Conservation (phyloP, 2,797 vertebrate species). For the Champsocephalus gunnari region DNA sequence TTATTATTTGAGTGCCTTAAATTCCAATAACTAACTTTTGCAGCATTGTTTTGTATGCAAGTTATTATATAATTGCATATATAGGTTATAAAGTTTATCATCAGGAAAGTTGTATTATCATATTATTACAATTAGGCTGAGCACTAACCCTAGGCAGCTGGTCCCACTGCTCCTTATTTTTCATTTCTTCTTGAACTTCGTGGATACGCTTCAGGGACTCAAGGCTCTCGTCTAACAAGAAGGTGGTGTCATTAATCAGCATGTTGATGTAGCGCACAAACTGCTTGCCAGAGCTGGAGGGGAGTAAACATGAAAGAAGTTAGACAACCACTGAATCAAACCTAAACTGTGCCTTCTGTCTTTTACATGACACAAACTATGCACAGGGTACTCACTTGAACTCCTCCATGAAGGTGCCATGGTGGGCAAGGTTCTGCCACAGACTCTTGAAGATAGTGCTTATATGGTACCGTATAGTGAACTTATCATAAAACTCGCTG, state of each 20-base stretch:
- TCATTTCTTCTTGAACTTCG: constrained; percentile 99
- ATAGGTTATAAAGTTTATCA: too few relatives aligned
- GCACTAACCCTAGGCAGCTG: constrained; percentile 93
- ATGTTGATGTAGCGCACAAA: constrained; percentile 99
- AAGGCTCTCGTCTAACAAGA: constrained; percentile 97
- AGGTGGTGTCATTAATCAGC: constrained; percentile 99
- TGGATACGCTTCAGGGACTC: constrained; percentile 99
- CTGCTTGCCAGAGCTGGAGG: constrained; percentile 95
- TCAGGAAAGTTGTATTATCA: too few relatives aligned
- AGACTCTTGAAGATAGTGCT: constrained; percentile 99
- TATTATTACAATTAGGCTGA: not conserved
- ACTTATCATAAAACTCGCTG: constrained; percentile 99
- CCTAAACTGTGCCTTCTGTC: not conserved
- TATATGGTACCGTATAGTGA: constrained; percentile 99
- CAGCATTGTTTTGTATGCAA: too few relatives aligned
- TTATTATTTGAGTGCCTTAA: too few relatives aligned
- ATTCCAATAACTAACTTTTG: too few relatives aligned
- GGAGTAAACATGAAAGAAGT: constrained; percentile 10
- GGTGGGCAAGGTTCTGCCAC: constrained; percentile 97
- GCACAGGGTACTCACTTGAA: constrained; percentile 93
- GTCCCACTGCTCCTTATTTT: constrained; percentile 98
- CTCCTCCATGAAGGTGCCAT: constrained; percentile 98
- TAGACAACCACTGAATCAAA: not conserved
- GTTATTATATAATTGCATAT: too few relatives aligned
- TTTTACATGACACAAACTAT: not conserved